Evolutionary conservation across 2,888 invertebrate genomes (phyloP), one percentile per base, ranked within the genome.

Genomic region (Leptopilina drosophilae): DNA sequence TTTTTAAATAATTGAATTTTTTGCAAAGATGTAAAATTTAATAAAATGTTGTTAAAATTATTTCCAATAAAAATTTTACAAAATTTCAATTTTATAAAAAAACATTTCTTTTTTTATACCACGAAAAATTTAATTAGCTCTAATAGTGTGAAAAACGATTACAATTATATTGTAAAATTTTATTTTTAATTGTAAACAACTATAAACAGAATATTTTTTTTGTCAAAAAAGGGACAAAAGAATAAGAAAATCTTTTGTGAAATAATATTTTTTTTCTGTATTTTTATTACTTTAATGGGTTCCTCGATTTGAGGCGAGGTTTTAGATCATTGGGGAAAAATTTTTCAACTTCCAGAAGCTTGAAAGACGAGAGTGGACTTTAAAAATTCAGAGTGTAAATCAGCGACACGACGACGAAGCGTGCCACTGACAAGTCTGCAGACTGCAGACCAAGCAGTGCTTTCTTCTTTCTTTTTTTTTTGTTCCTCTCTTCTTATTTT

Each of bases 391-490:
- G 76, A 42, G 46, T 76, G 76, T 76, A 76, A 76, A 76, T 76
- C 76, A 76, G 64, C 76, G 76, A 76, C 76, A 76, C 62, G 76
- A 62, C 42, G 62, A 42, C 20, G 76, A 59, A 76, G 76, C 76
- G 76, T 76, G 76, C 64, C 62, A n/a, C 62, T 76, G 76, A 76
- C 76, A 76, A 64, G 76, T 64, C 76, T 76, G 62, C 62, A 76
- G 76, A 76, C 64, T 76, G 76, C 76, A 62, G 62, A 76, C 76
- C 62, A 76, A 76, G 76, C 76, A 80, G 79, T 75, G 67, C 80
- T 78, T 82, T 82, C 80, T 79, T 64, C 67, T 62, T 33, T n/a
- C 73, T 77, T 33, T 69, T 46, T 20, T 66, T 66, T 26, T 40
- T 76, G 12, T 69, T 2, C n/a, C 11, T 14, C 12, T 14, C 67